phyloP scores from a whole-genome alignment of 1,140 invertebrate genomes.

The Drosophila seguyi region DNA sequence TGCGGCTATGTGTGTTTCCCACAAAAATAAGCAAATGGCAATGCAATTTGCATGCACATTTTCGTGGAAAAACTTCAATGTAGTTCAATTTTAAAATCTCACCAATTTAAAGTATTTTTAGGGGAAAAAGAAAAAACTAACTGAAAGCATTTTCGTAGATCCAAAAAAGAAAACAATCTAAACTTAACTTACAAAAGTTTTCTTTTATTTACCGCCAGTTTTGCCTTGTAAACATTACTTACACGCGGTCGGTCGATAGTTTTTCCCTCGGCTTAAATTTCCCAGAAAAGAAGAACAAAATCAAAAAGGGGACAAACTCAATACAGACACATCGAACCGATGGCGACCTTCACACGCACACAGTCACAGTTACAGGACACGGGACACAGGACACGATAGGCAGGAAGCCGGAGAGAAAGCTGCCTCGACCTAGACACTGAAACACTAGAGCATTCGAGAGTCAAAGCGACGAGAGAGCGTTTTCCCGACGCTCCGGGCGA shows the following conservation, averaged over 20 bases:
- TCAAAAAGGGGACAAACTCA: constrained; percentile 11
- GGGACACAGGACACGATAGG: constrained; percentile 7
- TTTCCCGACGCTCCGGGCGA: constrained; percentile 2
- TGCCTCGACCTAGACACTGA: constrained; percentile 80
- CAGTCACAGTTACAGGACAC: constrained; percentile 2
- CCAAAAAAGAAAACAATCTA: not conserved
- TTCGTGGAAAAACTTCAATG: not conserved
- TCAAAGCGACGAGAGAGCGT: constrained; percentile 19
- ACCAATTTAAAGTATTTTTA: not conserved
- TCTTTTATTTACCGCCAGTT: not conserved
- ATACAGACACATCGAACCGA: constrained; percentile 33
- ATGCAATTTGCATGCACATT: not conserved
- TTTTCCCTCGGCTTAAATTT: constrained; percentile 1
- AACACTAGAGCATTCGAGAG: constrained; percentile 34
- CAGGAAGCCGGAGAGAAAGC: constrained; percentile 45
- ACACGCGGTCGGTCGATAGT: constrained; percentile 25
- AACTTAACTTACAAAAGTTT: not conserved
- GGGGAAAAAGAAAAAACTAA: not conserved
- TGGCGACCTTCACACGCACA: constrained; percentile 52
- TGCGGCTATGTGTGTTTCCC: not conserved
- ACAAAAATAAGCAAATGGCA: not conserved
- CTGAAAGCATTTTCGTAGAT: not conserved
- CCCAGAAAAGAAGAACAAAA: not conserved
- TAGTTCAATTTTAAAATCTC: not conserved
- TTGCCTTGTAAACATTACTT: constrained; percentile 10